Percentiles rank a stretch among this genome's conserved stretches.
Evolutionary conservation across 2,113 vertebrate genomes (phyloP).

Genomic region (human): DNA sequence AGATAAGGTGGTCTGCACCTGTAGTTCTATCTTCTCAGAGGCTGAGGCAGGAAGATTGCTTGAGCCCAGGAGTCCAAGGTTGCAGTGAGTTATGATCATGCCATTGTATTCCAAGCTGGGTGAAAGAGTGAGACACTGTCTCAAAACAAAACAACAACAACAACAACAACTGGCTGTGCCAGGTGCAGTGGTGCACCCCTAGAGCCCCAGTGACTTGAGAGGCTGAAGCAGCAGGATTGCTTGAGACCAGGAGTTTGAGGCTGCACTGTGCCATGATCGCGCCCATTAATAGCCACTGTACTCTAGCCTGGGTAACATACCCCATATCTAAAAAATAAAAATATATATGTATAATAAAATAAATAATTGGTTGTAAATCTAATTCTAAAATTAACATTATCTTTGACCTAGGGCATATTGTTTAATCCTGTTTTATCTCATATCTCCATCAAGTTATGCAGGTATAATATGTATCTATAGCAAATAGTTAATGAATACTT

Average conservation of each 20-base stretch:
- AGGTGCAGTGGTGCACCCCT: neutral
- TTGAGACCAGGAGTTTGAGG: neutral
- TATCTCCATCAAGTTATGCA: neutral
- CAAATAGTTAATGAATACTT: slow-evolving; percentile 1
- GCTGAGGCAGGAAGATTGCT: neutral
- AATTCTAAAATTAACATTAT: slow-evolving; percentile 4
- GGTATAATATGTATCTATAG: neutral
- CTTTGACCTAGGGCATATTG: neutral
- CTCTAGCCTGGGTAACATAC: neutral
- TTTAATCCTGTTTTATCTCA: neutral
- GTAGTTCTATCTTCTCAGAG: neutral
- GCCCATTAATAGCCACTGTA: neutral
- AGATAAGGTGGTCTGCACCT: neutral
- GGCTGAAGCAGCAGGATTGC: neutral
- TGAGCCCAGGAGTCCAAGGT: neutral
- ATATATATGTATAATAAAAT: neutral
- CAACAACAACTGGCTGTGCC: neutral
- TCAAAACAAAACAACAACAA: neutral
- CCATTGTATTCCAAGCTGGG: neutral
- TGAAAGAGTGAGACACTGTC: neutral
- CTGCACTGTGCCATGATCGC: neutral
- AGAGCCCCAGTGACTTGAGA: neutral
- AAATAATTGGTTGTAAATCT: neutral
- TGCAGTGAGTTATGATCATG: neutral
- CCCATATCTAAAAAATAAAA: neutral